Base-by-base conservation (phyloP, 2,888 invertebrate species). In the Lysandra coridon region DNA sequence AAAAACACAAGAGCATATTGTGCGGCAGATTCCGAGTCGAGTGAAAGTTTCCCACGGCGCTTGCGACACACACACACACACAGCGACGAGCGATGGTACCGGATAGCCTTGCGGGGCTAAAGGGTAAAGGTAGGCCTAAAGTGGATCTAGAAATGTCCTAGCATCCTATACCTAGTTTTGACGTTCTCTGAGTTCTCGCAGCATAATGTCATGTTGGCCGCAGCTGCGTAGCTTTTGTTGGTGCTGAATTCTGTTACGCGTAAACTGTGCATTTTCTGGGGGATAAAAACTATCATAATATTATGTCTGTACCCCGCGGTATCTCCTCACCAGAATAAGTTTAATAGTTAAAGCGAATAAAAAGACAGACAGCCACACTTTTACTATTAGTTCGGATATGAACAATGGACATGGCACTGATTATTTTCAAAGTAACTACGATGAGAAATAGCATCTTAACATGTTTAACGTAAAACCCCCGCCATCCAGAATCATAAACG, bases 41-140 rank as follows among this genome's bases (percentile, higher is more conserved):
- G 69, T 69, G 69, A 69, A 69, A 69, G 69, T 69, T 69, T 69
- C 69, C 69, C 69, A 69, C 69, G 64, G 30, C 33, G 69, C 33
- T 69, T 69, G 33, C 69, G 33, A 69, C 69, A 69, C 69, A 37
- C 33, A 37, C 69, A 69, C 69, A 69, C 69, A 33, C 33, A 69
- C 14, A 69, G 1, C 37, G 69, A 69, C 33, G 33, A 69, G 69
- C 69, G 69, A 69, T 69, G 33, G 69, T 12, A 69, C 69, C 12
- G 69, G 69, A 69, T 33, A 33, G 33, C 69, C 69, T 69, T 69
- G 69, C 69, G 33, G 12, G 33, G 33, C 64, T 69, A 33, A 69
- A 69, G 69, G 37, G 69, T 37, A 69, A 33, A 37, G 33, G 69
- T 33, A 37, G 33, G 33, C 33, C 33, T 33, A 69, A 69, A 69